Base-by-base conservation (phyloP, 1,140 invertebrate species). In the Lordiphosa collinella region DNA sequence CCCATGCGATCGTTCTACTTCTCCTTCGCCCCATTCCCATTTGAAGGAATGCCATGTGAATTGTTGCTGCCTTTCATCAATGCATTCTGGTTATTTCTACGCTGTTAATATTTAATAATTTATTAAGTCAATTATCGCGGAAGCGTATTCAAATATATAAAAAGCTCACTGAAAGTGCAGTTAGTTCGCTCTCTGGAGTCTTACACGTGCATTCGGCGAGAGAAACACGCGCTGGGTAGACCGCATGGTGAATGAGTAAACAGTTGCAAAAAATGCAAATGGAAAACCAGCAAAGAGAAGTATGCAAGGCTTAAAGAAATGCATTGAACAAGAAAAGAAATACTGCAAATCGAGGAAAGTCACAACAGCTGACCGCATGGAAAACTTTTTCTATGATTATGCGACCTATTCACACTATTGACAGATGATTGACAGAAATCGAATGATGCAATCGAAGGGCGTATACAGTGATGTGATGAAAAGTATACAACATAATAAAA, bases 41-140 rank as follows among this genome's bases (percentile, higher is more conserved):
- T 25, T n/a, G 40, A 29, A 8, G 25, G 25, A 29, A 29, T 29
- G 25, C 25, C 25, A 29, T 29, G 25, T 8, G 25, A 2, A 29
- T 29, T 29, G 25, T 29, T 29, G 25, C 8, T 14, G 22, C 41
- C 18, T 48, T 11, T 16, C 10, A 13, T 12, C 32, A 18, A 31
- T 57, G 64, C 52, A 69, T 80, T 74, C 75, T 71, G 75, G 75
- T 80, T 82, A 67, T 57, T 52, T 57, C 61, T 73, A 68, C 69
- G 53, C 60, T 75, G 52, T 70, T 53, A 70, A 76, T 64, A 51
- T 58, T 78, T 70, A 73, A 54, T 73, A 73, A 84, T 66, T 84
- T 84, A 84, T 84, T 66, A 74, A 84, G 56, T 78, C 79, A 84
- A 84, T 84, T 85, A 84, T 73, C 78, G 56, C 72, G 68, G 68